Conservation (phyloP, 2,113 vertebrate genomes). For the Xiphorhynchus elegans region DNA sequence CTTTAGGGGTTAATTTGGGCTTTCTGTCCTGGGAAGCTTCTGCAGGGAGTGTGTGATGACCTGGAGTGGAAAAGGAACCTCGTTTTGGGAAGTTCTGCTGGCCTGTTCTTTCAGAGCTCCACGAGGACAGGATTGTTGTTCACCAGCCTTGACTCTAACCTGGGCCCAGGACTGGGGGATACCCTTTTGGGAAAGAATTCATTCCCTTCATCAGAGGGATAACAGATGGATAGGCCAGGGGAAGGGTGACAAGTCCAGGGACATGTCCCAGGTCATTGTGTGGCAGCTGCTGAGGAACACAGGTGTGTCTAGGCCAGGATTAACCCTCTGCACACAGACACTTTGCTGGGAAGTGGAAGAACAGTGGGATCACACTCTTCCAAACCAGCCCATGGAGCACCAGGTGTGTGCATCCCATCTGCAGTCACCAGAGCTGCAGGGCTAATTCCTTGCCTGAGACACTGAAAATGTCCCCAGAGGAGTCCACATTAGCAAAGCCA, state of each 20-base stretch:
- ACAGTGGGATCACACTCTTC: background rate
- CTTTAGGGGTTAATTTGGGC: background rate
- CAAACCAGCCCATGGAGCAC: background rate
- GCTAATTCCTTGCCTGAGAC: conserved; percentile 20
- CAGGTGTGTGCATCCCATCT: background rate
- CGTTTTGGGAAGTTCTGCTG: background rate
- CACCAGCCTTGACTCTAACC: background rate
- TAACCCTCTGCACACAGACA: background rate
- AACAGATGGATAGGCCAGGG: background rate
- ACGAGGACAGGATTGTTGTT: background rate
- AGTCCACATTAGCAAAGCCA: conserved; percentile 58
- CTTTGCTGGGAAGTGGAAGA: background rate
- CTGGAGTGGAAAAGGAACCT: background rate
- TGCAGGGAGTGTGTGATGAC: background rate
- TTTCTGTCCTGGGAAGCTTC: background rate
- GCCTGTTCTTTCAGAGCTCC: background rate
- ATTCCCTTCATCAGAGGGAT: background rate
- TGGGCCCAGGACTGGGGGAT: background rate
- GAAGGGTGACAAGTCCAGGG: background rate
- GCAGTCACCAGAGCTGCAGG: background rate
- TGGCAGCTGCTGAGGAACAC: background rate
- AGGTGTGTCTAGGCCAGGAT: background rate
- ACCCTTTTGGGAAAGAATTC: background rate
- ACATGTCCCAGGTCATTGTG: background rate
- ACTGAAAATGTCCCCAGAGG: conserved; percentile 40